phyloP scores from a whole-genome alignment of 2,888 invertebrate genomes.

The Sinohyriopsis cumingii region DNA sequence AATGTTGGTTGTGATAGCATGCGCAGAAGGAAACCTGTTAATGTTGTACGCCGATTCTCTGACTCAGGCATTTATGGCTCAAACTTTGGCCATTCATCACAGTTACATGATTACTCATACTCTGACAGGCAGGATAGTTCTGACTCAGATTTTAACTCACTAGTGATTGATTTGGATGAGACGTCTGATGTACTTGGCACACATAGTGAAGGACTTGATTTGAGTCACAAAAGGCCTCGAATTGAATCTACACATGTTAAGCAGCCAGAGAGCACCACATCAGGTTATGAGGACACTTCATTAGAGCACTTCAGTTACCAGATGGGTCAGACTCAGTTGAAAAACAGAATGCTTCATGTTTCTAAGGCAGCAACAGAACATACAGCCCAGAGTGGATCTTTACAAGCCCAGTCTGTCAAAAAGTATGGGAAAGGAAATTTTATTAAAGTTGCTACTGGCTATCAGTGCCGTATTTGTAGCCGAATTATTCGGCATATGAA shows the following conservation, averaged over 20 bases:
- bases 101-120: too few species aligned
- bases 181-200: too few species aligned
- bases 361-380: conserved; percentile 11
- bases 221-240: conserved; percentile 34
- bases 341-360: not conserved
- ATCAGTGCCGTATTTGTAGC: conserved; percentile 41
- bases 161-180: too few species aligned
- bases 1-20: too few species aligned
- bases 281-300: conserved; percentile 7
- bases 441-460: conserved; percentile 38
- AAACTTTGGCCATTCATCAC: too few species aligned
- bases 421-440: conserved; percentile 43
- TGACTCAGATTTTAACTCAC: too few species aligned
- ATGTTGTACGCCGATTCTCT: too few species aligned
- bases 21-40: too few species aligned
- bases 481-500: conserved; percentile 40
- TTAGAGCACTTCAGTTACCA: conserved; percentile 19
- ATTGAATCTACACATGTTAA: too few species aligned
- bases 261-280: too few species aligned
- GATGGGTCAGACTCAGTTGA: conserved; percentile 13
- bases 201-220: conserved; percentile 28
- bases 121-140: too few species aligned
- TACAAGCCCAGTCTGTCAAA: conserved; percentile 26
- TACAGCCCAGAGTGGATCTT: not conserved
- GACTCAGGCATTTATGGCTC: too few species aligned